These are phyloP conservation scores for Deroptyus accipitrinus DNA, from an alignment of 2,113 vertebrate species.

Conservation along the genomic window DNA sequence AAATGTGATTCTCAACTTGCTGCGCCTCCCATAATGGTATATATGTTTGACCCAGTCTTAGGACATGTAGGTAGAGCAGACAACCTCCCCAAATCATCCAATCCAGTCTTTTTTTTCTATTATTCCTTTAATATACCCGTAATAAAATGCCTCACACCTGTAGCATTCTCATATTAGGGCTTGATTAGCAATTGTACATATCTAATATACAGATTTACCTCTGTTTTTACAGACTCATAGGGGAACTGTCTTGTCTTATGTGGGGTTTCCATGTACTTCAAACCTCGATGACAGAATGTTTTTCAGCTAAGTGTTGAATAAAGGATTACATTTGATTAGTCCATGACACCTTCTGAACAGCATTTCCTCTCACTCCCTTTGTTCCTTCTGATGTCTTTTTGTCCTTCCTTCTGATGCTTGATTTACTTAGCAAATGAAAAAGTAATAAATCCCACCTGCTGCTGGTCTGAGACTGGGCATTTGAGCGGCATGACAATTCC, in stretches of 20 bases:
- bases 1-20: background rate
- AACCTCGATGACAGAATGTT: background rate
- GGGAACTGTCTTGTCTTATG: background rate
- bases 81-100: background rate
- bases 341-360: background rate
- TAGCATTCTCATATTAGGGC: background rate
- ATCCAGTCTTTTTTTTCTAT: background rate
- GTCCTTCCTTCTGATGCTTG: background rate
- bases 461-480: background rate
- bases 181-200: background rate
- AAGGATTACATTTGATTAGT: slow-evolving; percentile 9
- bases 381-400: background rate
- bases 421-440: slow-evolving; percentile 11
- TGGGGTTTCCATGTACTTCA: background rate
- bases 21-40: background rate
- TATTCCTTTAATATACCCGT: background rate
- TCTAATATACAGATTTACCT: background rate
- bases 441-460: background rate
- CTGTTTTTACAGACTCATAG: background rate
- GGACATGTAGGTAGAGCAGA: background rate
- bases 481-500: background rate
- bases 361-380: background rate
- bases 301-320: background rate
- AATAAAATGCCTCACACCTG: background rate
- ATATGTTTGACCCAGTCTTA: background rate